phyloP scores from a whole-genome alignment of 1,140 invertebrate species.

The Aphelenchoides fujianensis region DNA sequence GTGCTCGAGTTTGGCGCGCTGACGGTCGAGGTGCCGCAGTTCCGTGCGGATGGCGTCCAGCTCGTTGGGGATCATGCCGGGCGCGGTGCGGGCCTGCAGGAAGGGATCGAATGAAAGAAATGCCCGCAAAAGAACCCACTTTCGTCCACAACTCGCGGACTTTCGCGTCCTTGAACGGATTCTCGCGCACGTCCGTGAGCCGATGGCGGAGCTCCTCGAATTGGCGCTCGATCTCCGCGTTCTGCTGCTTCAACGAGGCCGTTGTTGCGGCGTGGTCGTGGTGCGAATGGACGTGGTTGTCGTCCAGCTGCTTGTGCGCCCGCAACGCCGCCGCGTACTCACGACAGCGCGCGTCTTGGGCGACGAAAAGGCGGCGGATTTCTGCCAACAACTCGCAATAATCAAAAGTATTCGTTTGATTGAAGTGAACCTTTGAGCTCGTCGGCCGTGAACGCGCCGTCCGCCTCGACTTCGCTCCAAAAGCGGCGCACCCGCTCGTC shows the following conservation, averaged over 20 bases:
- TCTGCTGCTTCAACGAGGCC: slow-evolving; percentile 28
- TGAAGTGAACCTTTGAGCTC: slow-evolving; percentile 23
- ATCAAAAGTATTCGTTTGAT: neutral
- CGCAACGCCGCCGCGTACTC: slow-evolving; percentile 25
- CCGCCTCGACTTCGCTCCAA: slow-evolving; percentile 29
- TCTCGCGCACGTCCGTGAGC: slow-evolving; percentile 14
- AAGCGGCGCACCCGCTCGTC: slow-evolving; percentile 20
- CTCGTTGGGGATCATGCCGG: slow-evolving; percentile 31
- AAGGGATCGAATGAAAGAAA: neutral
- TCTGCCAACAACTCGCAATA: neutral
- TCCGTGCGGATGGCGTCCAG: slow-evolving; percentile 39
- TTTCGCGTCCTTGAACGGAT: slow-evolving; percentile 32
- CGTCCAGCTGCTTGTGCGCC: neutral
- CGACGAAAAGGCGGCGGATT: slow-evolving; percentile 19
- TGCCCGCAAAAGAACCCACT: slow-evolving; percentile 17
- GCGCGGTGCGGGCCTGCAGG: neutral
- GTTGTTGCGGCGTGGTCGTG: slow-evolving; percentile 21
- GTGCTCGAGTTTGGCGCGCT: slow-evolving; percentile 34
- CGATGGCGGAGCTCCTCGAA: slow-evolving; percentile 9
- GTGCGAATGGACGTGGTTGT: slow-evolving; percentile 14
- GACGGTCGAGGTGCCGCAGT: slow-evolving; percentile 32
- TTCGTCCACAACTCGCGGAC: slow-evolving; percentile 30
- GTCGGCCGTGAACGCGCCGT: slow-evolving; percentile 8
- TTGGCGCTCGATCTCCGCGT: slow-evolving; percentile 20
- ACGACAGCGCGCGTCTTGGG: slow-evolving; percentile 30